Conservation (phyloP, 1,140 invertebrate species). For the Neodiprion lecontei region DNA sequence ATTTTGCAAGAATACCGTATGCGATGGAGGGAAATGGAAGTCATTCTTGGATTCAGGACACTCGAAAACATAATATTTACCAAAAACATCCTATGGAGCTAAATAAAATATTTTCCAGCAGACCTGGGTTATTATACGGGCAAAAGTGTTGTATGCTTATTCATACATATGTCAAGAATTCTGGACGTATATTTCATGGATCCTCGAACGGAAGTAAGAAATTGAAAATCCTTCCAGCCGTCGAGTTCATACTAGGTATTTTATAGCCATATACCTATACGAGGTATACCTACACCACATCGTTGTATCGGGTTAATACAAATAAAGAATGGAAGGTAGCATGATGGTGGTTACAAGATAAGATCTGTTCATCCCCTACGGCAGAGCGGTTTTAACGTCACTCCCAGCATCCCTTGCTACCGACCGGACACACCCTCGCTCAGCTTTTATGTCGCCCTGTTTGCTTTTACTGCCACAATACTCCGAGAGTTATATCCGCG, state of each 20-base stretch:
- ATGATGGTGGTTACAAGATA: not conserved
- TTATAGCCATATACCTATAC: too few relatives aligned
- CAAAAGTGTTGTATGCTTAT: too few relatives aligned
- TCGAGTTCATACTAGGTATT: not conserved
- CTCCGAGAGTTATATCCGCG: not conserved
- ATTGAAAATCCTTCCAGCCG: not conserved
- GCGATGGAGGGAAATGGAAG: too few relatives aligned
- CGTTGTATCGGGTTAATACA: not conserved
- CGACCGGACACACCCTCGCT: slow-evolving; percentile 3
- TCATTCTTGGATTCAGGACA: too few relatives aligned
- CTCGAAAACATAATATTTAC: too few relatives aligned
- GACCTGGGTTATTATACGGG: too few relatives aligned
- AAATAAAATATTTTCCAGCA: too few relatives aligned
- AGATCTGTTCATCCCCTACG: slow-evolving; percentile 6
- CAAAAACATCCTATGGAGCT: too few relatives aligned
- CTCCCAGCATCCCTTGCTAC: slow-evolving; percentile 6
- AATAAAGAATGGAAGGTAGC: slow-evolving; percentile 2
- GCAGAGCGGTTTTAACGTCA: slow-evolving; percentile 4
- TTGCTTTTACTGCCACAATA: slow-evolving; percentile 7
- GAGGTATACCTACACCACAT: too few relatives aligned
- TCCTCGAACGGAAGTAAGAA: not conserved
- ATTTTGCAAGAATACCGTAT: too few relatives aligned
- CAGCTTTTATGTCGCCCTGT: slow-evolving; percentile 6
- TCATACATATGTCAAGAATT: too few relatives aligned
- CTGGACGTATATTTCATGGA: too few relatives aligned